Conservation (phyloP, 2,888 invertebrate genomes). For the Trilocha varians region DNA sequence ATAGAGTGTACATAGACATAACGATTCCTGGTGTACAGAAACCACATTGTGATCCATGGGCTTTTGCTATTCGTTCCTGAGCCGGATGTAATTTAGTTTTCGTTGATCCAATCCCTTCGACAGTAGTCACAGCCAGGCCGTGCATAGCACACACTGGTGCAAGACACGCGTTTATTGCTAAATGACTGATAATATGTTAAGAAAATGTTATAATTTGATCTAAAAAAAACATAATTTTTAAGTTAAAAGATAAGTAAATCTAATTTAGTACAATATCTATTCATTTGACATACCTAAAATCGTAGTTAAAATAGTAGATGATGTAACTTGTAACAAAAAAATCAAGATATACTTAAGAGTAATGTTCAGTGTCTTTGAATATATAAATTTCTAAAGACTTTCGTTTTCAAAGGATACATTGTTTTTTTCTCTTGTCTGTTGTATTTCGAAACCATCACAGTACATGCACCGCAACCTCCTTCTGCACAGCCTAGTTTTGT, state of each 20-base stretch:
- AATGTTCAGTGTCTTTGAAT: too few species aligned
- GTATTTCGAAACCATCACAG: conserved; percentile 91
- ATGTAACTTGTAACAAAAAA: too few species aligned
- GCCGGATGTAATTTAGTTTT: conserved; percentile 83
- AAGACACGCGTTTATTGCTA: conserved; percentile 87
- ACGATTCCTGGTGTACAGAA: conserved; percentile 93
- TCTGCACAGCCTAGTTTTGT: conserved; percentile 95
- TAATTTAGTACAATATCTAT: too few species aligned
- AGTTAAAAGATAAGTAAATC: too few species aligned
- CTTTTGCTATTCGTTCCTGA: conserved; percentile 85
- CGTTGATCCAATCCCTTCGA: conserved; percentile 88
- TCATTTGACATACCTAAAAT: too few species aligned
- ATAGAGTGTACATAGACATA: conserved; percentile 91
- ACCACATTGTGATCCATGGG: conserved; percentile 91
- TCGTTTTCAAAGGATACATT: conserved; percentile 52
- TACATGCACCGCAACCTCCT: conserved; percentile 98
- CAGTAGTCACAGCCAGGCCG: conserved; percentile 86
- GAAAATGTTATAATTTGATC: conserved; percentile 1
- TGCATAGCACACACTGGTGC: conserved; percentile 87
- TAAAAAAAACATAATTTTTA: too few species aligned
- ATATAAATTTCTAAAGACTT: too few species aligned
- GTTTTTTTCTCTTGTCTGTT: conserved; percentile 72
- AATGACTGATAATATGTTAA: conserved; percentile 66
- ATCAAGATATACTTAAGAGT: too few species aligned
- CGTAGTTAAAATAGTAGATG: too few species aligned